These are phyloP conservation scores for Paraplagusia blochii DNA, from an alignment of 2,113 vertebrate species.

Conservation along the genomic window DNA sequence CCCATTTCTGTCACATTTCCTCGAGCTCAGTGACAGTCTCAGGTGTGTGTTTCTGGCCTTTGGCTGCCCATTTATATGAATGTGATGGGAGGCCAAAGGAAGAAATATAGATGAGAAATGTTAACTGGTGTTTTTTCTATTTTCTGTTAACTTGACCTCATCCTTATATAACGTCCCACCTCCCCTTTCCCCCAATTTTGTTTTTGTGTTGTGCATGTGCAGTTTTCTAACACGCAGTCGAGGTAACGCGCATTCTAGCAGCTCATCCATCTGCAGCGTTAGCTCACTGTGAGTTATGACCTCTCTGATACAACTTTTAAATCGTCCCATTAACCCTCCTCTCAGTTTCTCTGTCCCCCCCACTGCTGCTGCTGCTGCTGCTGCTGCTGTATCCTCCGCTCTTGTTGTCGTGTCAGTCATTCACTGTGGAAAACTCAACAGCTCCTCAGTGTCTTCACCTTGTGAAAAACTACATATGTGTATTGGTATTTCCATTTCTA, in stretches of 20 bases:
- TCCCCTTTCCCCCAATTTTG: slow-evolving; percentile 19
- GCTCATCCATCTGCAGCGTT: slow-evolving; percentile 95
- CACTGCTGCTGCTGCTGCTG: neutral
- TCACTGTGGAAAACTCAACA: slow-evolving; percentile 22
- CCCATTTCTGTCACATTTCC: slow-evolving; percentile 10
- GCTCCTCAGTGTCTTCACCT: slow-evolving; percentile 7
- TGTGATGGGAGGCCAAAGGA: slow-evolving; percentile 13
- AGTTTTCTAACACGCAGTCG: slow-evolving; percentile 97
- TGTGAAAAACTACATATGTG: slow-evolving; percentile 9
- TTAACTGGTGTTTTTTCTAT: slow-evolving; percentile 35
- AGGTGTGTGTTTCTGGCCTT: slow-evolving; percentile 19
- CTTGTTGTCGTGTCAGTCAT: slow-evolving; percentile 12
- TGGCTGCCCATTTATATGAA: slow-evolving; percentile 10
- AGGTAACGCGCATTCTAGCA: slow-evolving; percentile 88
- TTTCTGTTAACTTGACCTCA: slow-evolving; percentile 51
- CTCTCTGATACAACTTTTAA: slow-evolving; percentile 77
- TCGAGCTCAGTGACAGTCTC: slow-evolving; percentile 8
- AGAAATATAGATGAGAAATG: slow-evolving; percentile 35
- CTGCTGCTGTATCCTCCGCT: slow-evolving; percentile 29
- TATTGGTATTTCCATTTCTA: slow-evolving; percentile 3
- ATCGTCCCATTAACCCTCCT: slow-evolving; percentile 20
- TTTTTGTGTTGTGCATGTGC: slow-evolving; percentile 86
- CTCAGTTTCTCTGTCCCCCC: neutral
- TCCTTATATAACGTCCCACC: slow-evolving; percentile 47
- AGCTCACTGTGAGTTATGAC: slow-evolving; percentile 93